phyloP scores from a whole-genome alignment of 2,113 vertebrate genomes.

The Noturus placidus region DNA sequence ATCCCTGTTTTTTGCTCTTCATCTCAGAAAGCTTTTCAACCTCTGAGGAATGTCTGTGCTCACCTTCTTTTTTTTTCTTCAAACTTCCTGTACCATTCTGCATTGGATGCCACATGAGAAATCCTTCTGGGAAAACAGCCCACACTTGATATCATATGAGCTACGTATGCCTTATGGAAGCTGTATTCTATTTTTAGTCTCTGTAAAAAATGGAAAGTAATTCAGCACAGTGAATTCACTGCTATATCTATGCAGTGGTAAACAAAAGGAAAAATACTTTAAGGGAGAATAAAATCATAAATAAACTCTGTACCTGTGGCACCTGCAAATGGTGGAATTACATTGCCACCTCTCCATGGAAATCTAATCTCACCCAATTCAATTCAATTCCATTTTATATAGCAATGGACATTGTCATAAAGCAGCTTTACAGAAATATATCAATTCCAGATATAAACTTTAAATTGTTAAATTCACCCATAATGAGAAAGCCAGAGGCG shows the following conservation, averaged over 20 bases:
- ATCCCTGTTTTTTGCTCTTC: neutral
- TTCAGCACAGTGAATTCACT: neutral
- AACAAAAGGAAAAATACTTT: neutral
- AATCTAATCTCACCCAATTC: neutral
- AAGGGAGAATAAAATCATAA: neutral
- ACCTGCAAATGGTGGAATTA: neutral
- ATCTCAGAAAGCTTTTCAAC: neutral
- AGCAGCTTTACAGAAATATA: neutral
- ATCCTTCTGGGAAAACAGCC: constrained; percentile 14
- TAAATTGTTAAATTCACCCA: neutral
- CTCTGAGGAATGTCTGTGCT: neutral
- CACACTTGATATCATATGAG: neutral
- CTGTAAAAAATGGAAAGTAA: neutral
- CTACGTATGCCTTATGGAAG: neutral
- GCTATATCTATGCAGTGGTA: neutral
- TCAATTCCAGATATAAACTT: neutral
- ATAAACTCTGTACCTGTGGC: no score
- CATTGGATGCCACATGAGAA: constrained; percentile 1
- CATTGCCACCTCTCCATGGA: neutral
- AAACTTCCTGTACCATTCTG: neutral
- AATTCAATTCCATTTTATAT: neutral
- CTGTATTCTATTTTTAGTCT: constrained; percentile 1
- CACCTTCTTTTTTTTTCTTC: neutral
- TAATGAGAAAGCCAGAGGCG: neutral
- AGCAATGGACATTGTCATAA: neutral